Evolutionary conservation across 2,888 invertebrate genomes (phyloP).

Genomic region (Macrosiphum euphorbiae): DNA sequence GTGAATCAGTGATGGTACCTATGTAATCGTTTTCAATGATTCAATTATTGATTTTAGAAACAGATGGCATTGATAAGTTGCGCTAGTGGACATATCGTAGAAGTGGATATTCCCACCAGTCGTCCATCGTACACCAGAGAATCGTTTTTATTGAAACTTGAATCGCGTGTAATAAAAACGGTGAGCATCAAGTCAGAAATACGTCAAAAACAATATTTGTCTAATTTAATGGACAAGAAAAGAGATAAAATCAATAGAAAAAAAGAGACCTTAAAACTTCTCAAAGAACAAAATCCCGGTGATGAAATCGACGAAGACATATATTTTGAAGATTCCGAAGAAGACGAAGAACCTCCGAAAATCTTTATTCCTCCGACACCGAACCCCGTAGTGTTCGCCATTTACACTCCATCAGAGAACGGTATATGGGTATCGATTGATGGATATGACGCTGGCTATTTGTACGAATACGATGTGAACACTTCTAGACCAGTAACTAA

Average conservation of each 20-base stretch:
- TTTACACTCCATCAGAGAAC: constrained; percentile 68
- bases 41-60: constrained; percentile 68
- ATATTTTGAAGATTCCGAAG: constrained; percentile 73
- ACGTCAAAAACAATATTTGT: constrained; percentile 74
- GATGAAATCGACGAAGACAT: constrained; percentile 75
- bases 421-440: constrained; percentile 77
- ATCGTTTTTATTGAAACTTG: constrained; percentile 37
- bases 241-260: constrained; percentile 73
- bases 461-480: constrained; percentile 74
- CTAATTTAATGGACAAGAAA: constrained; percentile 73
- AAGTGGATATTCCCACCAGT: constrained; percentile 72
- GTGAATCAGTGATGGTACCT: neutral
- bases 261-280: constrained; percentile 74
- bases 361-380: constrained; percentile 74
- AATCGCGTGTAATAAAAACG: constrained; percentile 70
- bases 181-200: constrained; percentile 76
- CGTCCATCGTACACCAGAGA: constrained; percentile 35
- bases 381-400: constrained; percentile 75
- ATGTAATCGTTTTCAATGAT: neutral
- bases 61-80: constrained; percentile 74
- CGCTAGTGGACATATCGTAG: constrained; percentile 73
- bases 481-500: constrained; percentile 72
- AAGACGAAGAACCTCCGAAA: constrained; percentile 73
- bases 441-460: constrained; percentile 78
- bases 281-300: constrained; percentile 72